phyloP scores from a whole-genome alignment of 2,888 invertebrate genomes.

The Muscina levida region DNA sequence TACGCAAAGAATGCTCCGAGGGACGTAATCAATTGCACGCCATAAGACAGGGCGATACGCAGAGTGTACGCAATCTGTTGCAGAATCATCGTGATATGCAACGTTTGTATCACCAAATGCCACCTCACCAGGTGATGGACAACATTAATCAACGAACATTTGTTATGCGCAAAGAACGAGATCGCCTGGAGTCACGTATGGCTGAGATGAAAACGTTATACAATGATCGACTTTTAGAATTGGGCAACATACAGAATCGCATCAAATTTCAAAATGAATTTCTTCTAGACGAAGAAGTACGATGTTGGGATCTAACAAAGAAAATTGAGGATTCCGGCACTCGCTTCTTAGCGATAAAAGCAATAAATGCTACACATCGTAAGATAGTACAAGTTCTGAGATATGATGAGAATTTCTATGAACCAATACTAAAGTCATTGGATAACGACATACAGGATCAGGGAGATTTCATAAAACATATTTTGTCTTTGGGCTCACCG shows the following conservation, averaged over 20 bases:
- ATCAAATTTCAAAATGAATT: conserved; percentile 69
- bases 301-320: conserved; percentile 64
- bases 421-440: conserved; percentile 69
- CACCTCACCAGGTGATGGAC: conserved; percentile 67
- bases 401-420: conserved; percentile 71
- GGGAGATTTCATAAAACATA: conserved; percentile 68
- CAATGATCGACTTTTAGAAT: neutral
- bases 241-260: conserved; percentile 67
- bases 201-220: conserved; percentile 46
- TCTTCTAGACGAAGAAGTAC: conserved; percentile 66
- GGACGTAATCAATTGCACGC: conserved; percentile 66
- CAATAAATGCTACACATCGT: conserved; percentile 68
- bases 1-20: conserved; percentile 68
- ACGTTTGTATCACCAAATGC: conserved; percentile 69
- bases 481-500: conserved; percentile 70
- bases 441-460: conserved; percentile 71
- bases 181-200: conserved; percentile 69
- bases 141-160: conserved; percentile 71
- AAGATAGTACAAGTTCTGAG: conserved; percentile 66
- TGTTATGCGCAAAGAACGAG: conserved; percentile 69
- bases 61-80: conserved; percentile 67
- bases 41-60: conserved; percentile 62
- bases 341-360: conserved; percentile 68
- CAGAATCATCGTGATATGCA: conserved; percentile 69
- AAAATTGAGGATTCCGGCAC: conserved; percentile 69